phyloP scores from a whole-genome alignment of 64 coral and sea anemone species.

The Acropora tenuis region DNA sequence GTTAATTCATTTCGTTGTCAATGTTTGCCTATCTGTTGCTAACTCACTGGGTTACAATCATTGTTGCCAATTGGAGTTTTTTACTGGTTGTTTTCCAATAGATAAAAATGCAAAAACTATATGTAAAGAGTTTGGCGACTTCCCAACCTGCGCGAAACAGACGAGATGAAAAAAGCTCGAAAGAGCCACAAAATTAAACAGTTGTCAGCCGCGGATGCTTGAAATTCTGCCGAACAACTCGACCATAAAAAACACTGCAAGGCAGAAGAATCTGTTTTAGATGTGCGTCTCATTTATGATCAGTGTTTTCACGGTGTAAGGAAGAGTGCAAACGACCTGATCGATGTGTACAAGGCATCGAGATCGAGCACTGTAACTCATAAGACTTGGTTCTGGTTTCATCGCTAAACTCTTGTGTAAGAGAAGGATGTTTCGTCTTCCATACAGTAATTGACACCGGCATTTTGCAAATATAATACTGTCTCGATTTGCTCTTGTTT shows the following conservation, averaged over 20 bases:
- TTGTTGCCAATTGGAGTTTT: not conserved
- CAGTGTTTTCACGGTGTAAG: not conserved
- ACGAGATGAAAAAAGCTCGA: not conserved
- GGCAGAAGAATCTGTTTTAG: not conserved
- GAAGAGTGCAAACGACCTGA: not conserved
- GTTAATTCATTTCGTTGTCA: not conserved
- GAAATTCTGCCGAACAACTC: constrained; percentile 41
- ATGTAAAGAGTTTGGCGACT: not conserved
- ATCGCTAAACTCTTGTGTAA: not conserved
- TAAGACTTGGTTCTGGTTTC: not conserved
- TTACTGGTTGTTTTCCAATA: not conserved
- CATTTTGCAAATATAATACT: not conserved
- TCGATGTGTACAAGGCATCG: not conserved
- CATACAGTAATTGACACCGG: not conserved
- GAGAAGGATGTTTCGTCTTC: not conserved
- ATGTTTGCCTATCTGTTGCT: not conserved
- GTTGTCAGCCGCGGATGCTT: constrained; percentile 23
- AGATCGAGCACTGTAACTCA: not conserved
- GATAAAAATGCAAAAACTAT: constrained; percentile 14
- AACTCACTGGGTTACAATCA: not conserved
- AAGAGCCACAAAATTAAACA: constrained; percentile 36
- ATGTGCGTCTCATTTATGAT: not conserved
- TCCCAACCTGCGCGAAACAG: constrained; percentile 31
- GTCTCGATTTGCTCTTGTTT: not conserved
- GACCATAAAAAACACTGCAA: not conserved